phyloP scores from a whole-genome alignment of 2,113 vertebrate species.

The Hippopotamus amphibius region DNA sequence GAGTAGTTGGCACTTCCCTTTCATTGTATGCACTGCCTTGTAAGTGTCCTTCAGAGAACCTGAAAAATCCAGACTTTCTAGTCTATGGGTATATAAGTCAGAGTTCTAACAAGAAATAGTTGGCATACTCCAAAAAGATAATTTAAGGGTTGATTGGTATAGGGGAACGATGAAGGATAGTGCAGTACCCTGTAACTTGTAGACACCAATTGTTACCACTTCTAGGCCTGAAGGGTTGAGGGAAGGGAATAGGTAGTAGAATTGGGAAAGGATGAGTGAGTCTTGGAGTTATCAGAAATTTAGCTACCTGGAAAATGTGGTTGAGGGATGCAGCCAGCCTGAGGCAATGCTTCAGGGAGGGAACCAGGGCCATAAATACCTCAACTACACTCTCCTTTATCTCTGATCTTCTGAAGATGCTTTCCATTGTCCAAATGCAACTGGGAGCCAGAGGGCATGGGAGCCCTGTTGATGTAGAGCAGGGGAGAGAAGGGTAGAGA shows the following conservation, averaged over 20 bases:
- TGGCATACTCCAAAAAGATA: not conserved
- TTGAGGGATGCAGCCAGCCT: not conserved
- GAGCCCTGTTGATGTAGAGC: not conserved
- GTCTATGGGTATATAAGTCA: not conserved
- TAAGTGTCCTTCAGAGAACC: not conserved
- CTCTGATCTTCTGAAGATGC: not conserved
- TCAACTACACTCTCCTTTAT: not conserved
- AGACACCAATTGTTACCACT: not conserved
- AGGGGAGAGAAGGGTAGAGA: not conserved
- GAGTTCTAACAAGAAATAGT: constrained; percentile 8
- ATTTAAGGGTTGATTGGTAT: constrained; percentile 2
- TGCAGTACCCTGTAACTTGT: not conserved
- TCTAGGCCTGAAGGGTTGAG: not conserved
- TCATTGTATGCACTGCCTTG: not conserved
- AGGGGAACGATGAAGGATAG: not conserved
- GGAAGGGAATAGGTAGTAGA: not conserved
- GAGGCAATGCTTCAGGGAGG: not conserved
- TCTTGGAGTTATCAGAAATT: not conserved
- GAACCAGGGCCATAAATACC: not conserved
- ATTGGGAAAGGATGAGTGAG: not conserved
- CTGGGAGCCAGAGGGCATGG: not conserved
- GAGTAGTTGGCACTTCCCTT: not conserved
- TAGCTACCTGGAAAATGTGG: not conserved
- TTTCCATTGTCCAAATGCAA: not conserved
- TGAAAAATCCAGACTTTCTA: not conserved